Evolutionary conservation across 2,113 vertebrate genomes (phyloP).

Genomic region (Brevimyrus niger): DNA sequence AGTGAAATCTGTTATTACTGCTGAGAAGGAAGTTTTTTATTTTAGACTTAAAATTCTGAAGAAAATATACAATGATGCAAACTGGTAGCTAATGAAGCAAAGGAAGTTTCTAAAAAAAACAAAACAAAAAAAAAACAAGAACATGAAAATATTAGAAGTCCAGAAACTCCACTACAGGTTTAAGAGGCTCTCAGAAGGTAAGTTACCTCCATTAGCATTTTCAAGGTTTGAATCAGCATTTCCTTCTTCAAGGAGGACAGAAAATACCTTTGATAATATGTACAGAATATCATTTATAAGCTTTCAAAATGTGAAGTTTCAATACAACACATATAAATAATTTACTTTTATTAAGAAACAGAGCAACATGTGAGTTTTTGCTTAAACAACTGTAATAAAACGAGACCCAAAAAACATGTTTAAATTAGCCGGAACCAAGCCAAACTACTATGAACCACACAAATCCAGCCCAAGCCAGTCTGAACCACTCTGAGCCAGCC

Average conservation of each 20-base stretch:
- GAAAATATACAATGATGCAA: background rate
- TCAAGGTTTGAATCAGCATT: background rate
- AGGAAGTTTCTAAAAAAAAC: background rate
- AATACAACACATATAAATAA: background rate
- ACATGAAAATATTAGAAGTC: background rate
- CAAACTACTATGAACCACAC: background rate
- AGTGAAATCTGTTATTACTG: background rate
- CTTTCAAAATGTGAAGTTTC: background rate
- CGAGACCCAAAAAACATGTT: background rate
- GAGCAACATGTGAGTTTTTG: background rate
- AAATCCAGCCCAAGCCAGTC: background rate
- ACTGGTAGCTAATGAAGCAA: background rate
- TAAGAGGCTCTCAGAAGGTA: background rate
- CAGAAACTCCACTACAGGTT: background rate
- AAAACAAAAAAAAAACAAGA: background rate
- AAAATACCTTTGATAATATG: background rate
- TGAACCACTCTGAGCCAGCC: background rate
- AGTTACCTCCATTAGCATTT: background rate
- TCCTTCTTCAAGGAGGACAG: background rate
- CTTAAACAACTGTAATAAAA: background rate
- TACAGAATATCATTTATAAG: background rate
- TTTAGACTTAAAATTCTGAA: background rate
- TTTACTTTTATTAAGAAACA: background rate
- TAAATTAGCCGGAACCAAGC: background rate
- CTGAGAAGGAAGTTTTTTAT: background rate